These are phyloP conservation scores for Gobio occitaniae DNA, from an alignment of 2,797 vertebrate genomes.

Conservation along the genomic window DNA sequence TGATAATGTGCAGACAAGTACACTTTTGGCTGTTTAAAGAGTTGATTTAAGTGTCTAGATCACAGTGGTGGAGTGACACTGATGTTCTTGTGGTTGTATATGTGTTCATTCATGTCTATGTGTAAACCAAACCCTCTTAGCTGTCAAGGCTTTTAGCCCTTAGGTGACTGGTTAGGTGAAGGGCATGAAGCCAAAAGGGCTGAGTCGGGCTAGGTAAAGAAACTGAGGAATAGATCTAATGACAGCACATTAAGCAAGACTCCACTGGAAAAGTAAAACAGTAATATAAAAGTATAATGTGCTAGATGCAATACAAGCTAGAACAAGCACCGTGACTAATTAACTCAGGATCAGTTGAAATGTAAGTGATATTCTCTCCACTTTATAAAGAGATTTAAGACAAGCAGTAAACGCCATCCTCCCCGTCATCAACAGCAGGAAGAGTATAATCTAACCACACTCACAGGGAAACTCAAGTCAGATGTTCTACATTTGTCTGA, in stretches of 20 bases:
- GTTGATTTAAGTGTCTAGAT: not conserved
- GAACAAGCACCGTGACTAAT: not conserved
- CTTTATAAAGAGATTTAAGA: not conserved
- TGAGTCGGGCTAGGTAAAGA: not conserved
- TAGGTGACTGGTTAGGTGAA: conserved; percentile 10
- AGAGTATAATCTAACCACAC: conserved; percentile 28
- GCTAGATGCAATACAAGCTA: not conserved
- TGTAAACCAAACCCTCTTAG: not conserved
- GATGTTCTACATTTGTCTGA: conserved; percentile 46
- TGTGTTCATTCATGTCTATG: conserved; percentile 6
- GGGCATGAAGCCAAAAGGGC: conserved; percentile 3
- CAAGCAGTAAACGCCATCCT: not conserved
- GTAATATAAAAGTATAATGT: not conserved
- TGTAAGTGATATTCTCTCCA: not conserved
- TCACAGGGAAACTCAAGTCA: conserved; percentile 34
- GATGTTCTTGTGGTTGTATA: not conserved
- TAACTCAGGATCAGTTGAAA: not conserved
- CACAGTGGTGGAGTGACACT: not conserved
- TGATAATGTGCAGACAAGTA: not conserved
- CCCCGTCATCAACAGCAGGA: conserved; percentile 4
- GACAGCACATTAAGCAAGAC: not conserved
- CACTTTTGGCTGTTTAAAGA: not conserved
- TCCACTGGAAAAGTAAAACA: not conserved
- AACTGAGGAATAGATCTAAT: not conserved
- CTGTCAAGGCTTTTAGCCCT: conserved; percentile 2